Conservation (phyloP, 1,140 invertebrate genomes). For the roundworm (Caenorhabditis elegans) region DNA sequence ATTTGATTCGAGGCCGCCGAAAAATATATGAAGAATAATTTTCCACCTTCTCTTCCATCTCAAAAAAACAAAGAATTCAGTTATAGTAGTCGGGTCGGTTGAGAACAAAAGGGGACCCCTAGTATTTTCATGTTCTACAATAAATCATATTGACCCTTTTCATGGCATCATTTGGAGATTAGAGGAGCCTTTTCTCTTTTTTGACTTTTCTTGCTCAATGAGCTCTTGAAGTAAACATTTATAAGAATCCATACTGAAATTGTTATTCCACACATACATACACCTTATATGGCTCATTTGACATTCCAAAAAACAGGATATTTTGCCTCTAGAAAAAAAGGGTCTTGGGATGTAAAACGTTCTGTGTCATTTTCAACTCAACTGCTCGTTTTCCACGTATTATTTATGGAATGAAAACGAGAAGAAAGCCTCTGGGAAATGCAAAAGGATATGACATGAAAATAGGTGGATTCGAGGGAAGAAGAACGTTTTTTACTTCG, state of each 20-base stretch:
- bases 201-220: neutral
- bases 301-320: constrained; percentile 10
- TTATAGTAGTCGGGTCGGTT: too few species aligned
- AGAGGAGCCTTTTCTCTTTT: neutral
- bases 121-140: constrained; percentile 5
- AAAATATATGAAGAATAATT: too few species aligned
- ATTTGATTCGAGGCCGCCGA: too few species aligned
- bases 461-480: neutral
- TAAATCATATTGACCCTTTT: constrained; percentile 12
- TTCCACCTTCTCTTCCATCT: too few species aligned
- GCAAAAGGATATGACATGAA: neutral
- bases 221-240: neutral
- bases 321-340: neutral
- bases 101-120: neutral
- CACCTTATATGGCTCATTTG: constrained; percentile 5
- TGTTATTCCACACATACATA: neutral
- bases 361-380: constrained; percentile 20
- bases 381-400: neutral
- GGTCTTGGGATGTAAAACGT: neutral
- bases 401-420: neutral
- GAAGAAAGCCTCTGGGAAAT: too few species aligned
- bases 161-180: neutral
- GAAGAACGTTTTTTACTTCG: neutral
- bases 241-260: neutral
- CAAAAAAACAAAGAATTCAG: too few species aligned